Evolutionary conservation across 2,888 invertebrate species (phyloP).

Genomic region (Cephus runcator): DNA sequence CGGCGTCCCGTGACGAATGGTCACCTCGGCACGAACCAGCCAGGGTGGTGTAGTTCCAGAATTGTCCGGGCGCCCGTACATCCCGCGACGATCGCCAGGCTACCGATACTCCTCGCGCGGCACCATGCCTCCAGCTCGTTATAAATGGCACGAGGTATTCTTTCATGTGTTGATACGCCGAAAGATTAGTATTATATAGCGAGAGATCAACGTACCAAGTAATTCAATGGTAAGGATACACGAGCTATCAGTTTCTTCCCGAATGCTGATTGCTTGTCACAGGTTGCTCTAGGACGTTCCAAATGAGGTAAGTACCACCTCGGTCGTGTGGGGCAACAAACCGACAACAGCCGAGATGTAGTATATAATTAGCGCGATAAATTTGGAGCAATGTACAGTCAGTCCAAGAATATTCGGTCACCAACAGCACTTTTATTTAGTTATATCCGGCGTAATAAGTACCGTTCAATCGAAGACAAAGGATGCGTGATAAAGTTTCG

Average conservation of each 20-base stretch:
- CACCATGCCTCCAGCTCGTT: not conserved
- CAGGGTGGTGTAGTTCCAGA: conserved; percentile 70
- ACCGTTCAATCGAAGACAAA: not conserved
- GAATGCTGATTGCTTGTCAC: not conserved
- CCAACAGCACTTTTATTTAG: not conserved
- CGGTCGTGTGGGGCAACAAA: conserved; percentile 13
- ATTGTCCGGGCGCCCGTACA: conserved; percentile 16
- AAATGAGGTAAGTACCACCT: not conserved
- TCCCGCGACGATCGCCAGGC: conserved; percentile 5
- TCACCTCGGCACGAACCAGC: conserved; percentile 77
- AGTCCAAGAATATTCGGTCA: conserved; percentile 40
- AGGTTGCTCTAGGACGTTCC: not conserved
- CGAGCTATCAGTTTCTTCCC: not conserved
- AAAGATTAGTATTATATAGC: not conserved
- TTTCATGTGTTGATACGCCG: not conserved
- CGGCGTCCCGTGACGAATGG: conserved; percentile 69
- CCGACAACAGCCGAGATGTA: conserved; percentile 16
- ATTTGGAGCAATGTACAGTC: conserved; percentile 47
- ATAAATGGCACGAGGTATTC: not conserved
- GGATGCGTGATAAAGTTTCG: not conserved
- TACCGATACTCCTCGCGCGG: not conserved
- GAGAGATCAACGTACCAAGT: not conserved
- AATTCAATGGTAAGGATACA: not conserved
- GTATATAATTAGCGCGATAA: conserved; percentile 53
- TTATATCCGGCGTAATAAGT: not conserved